Evolutionary conservation across 2,888 invertebrate species (phyloP), one percentile per base, ranked within the genome.

Genomic region (Tricholauxania praeusta): DNA sequence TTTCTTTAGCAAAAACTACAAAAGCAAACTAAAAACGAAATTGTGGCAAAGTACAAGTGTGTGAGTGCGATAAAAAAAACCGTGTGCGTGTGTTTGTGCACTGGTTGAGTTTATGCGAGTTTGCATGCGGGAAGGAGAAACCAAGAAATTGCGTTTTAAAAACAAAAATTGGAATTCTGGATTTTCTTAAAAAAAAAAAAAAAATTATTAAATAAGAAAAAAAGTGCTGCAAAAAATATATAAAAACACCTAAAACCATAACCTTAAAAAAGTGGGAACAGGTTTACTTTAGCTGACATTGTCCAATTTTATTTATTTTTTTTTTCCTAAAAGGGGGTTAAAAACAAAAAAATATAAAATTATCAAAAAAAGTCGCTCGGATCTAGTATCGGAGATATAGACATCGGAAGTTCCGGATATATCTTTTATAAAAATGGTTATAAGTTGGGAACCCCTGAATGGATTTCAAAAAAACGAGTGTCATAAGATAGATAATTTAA

Each of bases 121-220:
- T n/a, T 51, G 49, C 51, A 49, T 51, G 64, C 64, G 64, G 51
- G 51, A 17, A 49, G 51, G 14, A n/a, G 63, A 39, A 39, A 22
- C 19, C 51, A n/a, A 64, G 22, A 64, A 64, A 64, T 49, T 64
- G 64, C 64, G 64, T 64, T 64, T 64, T 51, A 64, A 49, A 49
- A 64, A 64, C 60, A 60, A 60, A 64, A 64, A 60, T 60, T 15
- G 15, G 15, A 59, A 19, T 14, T 22, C 39, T 2, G 28, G 28
- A 12, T 28, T 64, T 64, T 51, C 14, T 49, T 2, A 14, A 57
- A 28, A 14, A 22, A 19, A 57, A 57, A 19, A 22, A 57, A 17
- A n/a, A 57, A 57, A 22, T 5, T 14, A 14, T 7, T 57, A 19
- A n/a, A 6, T 22, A 19, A n/a, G 14, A 57, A 15, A 14, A 64